Conservation (phyloP, 2,888 invertebrate species). For the Halictus ligatus region DNA sequence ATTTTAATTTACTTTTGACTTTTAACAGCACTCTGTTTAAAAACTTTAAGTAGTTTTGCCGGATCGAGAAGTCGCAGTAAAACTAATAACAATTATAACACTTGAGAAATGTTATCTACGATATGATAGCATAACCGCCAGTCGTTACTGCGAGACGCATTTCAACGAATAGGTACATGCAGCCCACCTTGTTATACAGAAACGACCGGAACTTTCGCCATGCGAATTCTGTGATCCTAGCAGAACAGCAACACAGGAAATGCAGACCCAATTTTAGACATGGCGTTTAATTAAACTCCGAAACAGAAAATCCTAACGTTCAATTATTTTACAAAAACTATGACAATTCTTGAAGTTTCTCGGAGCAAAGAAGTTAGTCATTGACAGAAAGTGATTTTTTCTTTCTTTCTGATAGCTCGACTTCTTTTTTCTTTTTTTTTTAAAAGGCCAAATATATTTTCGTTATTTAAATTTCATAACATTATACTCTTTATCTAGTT, state of each 20-base stretch:
- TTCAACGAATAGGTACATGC: slow-evolving; percentile 20
- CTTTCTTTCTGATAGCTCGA: no score
- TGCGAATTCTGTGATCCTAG: slow-evolving; percentile 15
- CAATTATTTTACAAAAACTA: slow-evolving; percentile 11
- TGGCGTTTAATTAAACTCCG: slow-evolving; percentile 52
- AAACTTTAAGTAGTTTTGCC: no score
- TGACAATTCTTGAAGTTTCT: neutral
- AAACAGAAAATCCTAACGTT: slow-evolving; percentile 16
- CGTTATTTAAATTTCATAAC: no score
- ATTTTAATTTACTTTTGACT: no score
- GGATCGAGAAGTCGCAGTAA: no score
- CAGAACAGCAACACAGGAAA: slow-evolving; percentile 27
- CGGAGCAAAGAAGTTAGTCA: neutral
- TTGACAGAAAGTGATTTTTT: neutral
- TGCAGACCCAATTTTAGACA: slow-evolving; percentile 41
- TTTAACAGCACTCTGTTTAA: no score
- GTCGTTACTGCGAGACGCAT: slow-evolving; percentile 14
- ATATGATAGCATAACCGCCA: slow-evolving; percentile 7
- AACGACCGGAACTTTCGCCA: slow-evolving; percentile 40
- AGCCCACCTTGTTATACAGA: slow-evolving; percentile 34
- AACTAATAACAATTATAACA: neutral
- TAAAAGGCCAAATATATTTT: no score
- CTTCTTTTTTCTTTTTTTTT: no score
- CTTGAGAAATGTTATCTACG: slow-evolving; percentile 7
- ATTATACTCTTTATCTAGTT: no score